Percentiles rank a stretch among this genome's conserved stretches.
Conservation (phyloP, 37 sponge, comb jelly and placozoan species). For the Geodia barretti region DNA sequence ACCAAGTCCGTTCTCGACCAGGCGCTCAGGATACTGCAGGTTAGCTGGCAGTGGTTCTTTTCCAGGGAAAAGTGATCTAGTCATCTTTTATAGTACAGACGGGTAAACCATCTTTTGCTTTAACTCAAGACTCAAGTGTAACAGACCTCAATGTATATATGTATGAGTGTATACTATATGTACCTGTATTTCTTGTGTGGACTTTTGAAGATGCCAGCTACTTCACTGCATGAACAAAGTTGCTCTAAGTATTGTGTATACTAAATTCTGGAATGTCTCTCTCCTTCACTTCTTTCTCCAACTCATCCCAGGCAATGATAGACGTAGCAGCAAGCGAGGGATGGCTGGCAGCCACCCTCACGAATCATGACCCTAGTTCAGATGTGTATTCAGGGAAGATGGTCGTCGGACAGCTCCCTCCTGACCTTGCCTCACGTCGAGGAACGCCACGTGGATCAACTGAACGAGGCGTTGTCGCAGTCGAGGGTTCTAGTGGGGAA, state of each 20-base stretch:
- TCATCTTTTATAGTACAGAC: neutral
- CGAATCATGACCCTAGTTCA: conserved; percentile 75
- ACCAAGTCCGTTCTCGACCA: conserved; percentile 98
- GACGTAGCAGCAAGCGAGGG: conserved; percentile 92
- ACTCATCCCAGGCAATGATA: conserved; percentile 74
- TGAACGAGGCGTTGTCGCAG: conserved; percentile 10
- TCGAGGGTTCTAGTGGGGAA: neutral
- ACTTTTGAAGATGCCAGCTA: too few relatives aligned
- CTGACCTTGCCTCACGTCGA: conserved; percentile 86
- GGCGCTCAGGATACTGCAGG: conserved; percentile 94
- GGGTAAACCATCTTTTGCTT: neutral
- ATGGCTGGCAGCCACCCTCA: conserved; percentile 85
- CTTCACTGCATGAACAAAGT: neutral
- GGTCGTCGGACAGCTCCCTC: conserved; percentile 77
- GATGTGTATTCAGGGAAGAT: conserved; percentile 94
- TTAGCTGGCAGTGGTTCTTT: conserved; percentile 21
- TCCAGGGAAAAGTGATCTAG: too few relatives aligned
- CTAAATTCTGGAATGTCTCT: neutral
- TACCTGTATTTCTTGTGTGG: neutral
- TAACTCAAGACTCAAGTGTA: neutral
- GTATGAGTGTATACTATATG: neutral
- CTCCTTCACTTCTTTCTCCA: neutral
- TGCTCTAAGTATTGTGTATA: neutral
- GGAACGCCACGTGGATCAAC: conserved; percentile 24
- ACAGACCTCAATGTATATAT: neutral